A percentile compares a stretch with the other conserved stretches of the same genome.
Conservation (phyloP, 2,888 invertebrate genomes). For the Tenthredo scrophulariae region DNA sequence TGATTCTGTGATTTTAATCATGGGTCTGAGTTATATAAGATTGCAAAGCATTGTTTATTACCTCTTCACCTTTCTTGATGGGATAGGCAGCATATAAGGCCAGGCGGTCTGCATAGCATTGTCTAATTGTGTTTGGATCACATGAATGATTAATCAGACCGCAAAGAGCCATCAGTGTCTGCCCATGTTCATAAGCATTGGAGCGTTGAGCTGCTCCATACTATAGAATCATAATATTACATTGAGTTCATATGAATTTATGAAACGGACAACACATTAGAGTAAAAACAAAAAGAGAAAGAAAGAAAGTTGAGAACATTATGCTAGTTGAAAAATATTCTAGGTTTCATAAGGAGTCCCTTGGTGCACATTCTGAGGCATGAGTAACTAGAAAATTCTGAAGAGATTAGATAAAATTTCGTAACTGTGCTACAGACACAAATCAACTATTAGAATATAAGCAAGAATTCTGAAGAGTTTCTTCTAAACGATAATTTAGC, state of each 20-base stretch:
- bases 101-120: slow-evolving; percentile 70
- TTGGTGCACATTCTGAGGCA: no score
- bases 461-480: not conserved
- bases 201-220: not conserved
- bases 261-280: no score
- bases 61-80: slow-evolving; percentile 70
- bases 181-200: not conserved
- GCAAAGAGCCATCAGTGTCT: slow-evolving; percentile 34
- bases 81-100: slow-evolving; percentile 71
- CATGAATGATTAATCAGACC: slow-evolving; percentile 81
- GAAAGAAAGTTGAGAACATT: no score
- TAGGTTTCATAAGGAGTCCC: no score
- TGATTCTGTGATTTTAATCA: not conserved
- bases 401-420: no score
- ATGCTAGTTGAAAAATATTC: no score
- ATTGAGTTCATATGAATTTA: not conserved
- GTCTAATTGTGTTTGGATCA: slow-evolving; percentile 79
- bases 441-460: not conserved
- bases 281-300: no score
- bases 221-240: not conserved
- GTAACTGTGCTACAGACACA: no score
- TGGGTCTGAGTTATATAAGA: not conserved
- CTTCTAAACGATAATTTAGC: not conserved
- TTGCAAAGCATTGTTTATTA: not conserved
- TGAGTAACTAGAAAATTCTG: no score